Base-by-base conservation (phyloP, 37 sponge, comb jelly and placozoan genomes). In the Spongilla lacustris region DNA sequence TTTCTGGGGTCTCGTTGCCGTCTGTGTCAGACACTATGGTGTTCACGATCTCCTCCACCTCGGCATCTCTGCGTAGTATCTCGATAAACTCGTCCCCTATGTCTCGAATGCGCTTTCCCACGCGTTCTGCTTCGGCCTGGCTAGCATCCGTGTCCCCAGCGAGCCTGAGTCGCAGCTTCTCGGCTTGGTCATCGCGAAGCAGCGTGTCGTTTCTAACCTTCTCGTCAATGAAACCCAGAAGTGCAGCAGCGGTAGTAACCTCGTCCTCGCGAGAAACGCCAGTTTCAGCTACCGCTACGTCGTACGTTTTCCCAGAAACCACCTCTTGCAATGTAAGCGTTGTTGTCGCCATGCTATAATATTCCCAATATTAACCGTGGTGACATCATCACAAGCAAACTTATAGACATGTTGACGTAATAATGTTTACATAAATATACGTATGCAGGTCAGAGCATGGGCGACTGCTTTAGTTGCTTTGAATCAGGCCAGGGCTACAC, bases 31-130 rank as follows among this genome's bases (percentile, higher is more conserved):
- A 1, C 30, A 32, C 58, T 1, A 10, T 19, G 58, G 58, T 13
- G 21, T 78, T 58, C 2, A 78, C 29, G 27, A 78, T 36, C 4
- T 13, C 26, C 5, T 58, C 49, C 30, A 49, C 24, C 28, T 36
- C 28, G 27, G 79, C 26, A 49, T 78, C 58, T 11, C 24, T 33
- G 12, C 49, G 27, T 6, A 78, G 27, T 29, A 50, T 50, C 79
- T 26, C 67, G 29, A 78, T 78, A 78, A 78, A 78, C 67, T 78
- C 79, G 79, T 78, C 79, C 32, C 58, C 79, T 27, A 78, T 49
- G 58, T 46, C 79, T 4, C 79, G 79, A 6, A 78, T 78, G 9
- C 79, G 49, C 30, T 36, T 41, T 17, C 79, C 79, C 50, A 78
- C 36, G 28, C 0, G 25, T 23, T 50, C 67, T 2, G 79, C 79